A percentile compares a stretch with the other conserved stretches of the same genome.
Conservation (phyloP, 2,888 invertebrate genomes). For the Nephrotoma flavescens region DNA sequence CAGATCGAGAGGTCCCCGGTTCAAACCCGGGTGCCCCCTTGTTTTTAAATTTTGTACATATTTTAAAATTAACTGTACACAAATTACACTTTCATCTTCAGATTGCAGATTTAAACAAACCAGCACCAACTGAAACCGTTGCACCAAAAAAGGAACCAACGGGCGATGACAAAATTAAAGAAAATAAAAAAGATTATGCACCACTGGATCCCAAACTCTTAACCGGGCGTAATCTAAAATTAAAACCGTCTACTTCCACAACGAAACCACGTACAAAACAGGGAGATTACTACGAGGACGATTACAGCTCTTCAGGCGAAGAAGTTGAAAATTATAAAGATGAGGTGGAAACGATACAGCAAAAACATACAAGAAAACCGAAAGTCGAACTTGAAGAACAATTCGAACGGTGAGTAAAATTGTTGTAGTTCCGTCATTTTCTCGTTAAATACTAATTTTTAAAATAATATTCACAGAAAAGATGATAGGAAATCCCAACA, state of each 20-base stretch:
- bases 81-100: not conserved
- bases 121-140: not conserved
- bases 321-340: slow-evolving; percentile 1
- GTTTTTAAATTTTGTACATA: not conserved
- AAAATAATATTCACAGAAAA: not conserved
- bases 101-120: not conserved
- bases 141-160: not conserved
- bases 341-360: slow-evolving; percentile 13
- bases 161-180: not conserved
- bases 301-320: not conserved
- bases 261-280: not conserved
- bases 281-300: not conserved
- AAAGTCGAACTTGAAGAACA: slow-evolving; percentile 12
- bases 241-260: not conserved
- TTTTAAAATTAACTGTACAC: not conserved
- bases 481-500: not conserved
- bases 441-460: not conserved
- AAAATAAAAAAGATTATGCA: not conserved
- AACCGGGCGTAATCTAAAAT: not conserved
- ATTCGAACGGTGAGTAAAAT: slow-evolving; percentile 8
- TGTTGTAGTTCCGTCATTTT: not conserved
- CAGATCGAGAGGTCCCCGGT: slow-evolving; percentile 43
- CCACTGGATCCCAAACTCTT: not conserved
- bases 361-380: slow-evolving; percentile 3
- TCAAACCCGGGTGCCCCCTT: slow-evolving; percentile 28